Percentiles rank a stretch among this genome's conserved stretches.
Conservation (phyloP, 2,113 vertebrate genomes). For the Stigmatopora argus region DNA sequence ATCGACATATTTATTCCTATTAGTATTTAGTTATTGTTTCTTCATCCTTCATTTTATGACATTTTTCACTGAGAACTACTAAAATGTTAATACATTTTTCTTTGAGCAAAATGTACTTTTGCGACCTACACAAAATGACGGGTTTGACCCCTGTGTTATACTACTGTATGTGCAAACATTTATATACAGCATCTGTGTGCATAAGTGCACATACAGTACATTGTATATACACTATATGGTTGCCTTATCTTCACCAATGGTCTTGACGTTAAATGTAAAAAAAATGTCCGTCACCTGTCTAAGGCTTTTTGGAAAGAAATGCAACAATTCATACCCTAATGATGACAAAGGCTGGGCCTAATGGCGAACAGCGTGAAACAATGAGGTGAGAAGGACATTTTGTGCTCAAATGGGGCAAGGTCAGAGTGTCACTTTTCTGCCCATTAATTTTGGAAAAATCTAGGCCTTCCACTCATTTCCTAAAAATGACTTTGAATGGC, state of each 20-base stretch:
- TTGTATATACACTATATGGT: too few species aligned
- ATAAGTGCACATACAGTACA: too few species aligned
- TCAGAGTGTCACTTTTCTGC: neutral
- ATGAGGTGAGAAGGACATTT: slow-evolving; percentile 1
- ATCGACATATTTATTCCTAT: too few species aligned
- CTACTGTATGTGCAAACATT: too few species aligned
- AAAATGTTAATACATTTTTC: too few species aligned
- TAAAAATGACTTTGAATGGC: neutral
- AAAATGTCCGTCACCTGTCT: neutral
- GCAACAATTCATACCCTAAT: neutral
- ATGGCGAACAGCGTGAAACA: slow-evolving; percentile 2
- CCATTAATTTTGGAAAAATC: neutral
- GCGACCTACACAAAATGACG: too few species aligned
- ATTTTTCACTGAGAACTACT: too few species aligned
- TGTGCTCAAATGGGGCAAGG: slow-evolving; percentile 1
- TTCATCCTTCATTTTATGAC: too few species aligned
- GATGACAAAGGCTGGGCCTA: neutral
- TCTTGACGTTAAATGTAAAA: neutral
- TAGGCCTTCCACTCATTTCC: neutral
- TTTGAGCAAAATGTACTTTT: too few species aligned
- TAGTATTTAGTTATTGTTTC: too few species aligned
- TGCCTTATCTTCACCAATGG: neutral
- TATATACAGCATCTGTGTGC: too few species aligned
- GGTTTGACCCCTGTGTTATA: too few species aligned
- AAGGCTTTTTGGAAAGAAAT: neutral